Base-by-base conservation (phyloP, 2,888 invertebrate species). In the Tenthredo livida region DNA sequence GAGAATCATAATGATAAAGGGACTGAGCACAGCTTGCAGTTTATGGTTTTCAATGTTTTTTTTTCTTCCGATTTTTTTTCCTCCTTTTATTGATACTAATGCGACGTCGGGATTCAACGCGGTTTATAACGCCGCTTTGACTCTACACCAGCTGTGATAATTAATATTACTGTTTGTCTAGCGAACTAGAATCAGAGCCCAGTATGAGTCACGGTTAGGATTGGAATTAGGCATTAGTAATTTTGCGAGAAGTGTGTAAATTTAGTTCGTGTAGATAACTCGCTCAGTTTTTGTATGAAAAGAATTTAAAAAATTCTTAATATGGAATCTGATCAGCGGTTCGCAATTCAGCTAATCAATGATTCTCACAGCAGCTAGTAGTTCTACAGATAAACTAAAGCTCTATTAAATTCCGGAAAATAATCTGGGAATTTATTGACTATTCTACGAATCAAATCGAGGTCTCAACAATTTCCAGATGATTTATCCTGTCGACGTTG, bases 1-100 rank as follows among this genome's bases (percentile, higher is more conserved):
- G 82, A 65, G 21, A 65, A 61, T 82, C 65, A 43, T 67, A 47
- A 65, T 61, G 82, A 82, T 61, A 82, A 65, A 82, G 43, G 65
- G 40, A 33, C 25, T 21, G 33, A 82, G 40, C 40, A 67, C 65
- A 83, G 70, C 29, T 65, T 29, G 43, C 47, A 61, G 37, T 80
- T 61, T 80, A 80, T 80, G 80, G 61, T 80, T 80, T 40, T 15
- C 29, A 47, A 37, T 29, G 29, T 54, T 17, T n/a, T 40, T 7
- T 2, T 72, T 54, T 10, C 40, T 10, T 10, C 10, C 37, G 7
- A 37, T 7, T 43, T 43, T 43, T 43, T 43, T 43, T 40, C 2
- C 9, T 47, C 40, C 40, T 40, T 47, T 83, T 80, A 80, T 65
- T 61, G 80, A 58, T 47, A 33, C 15, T 47, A 50, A 75, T 25